Evolutionary conservation across 23 tunicate species (phyloP), one percentile per base, ranked within the genome.

Genomic region (Aplidium turbinatum): DNA sequence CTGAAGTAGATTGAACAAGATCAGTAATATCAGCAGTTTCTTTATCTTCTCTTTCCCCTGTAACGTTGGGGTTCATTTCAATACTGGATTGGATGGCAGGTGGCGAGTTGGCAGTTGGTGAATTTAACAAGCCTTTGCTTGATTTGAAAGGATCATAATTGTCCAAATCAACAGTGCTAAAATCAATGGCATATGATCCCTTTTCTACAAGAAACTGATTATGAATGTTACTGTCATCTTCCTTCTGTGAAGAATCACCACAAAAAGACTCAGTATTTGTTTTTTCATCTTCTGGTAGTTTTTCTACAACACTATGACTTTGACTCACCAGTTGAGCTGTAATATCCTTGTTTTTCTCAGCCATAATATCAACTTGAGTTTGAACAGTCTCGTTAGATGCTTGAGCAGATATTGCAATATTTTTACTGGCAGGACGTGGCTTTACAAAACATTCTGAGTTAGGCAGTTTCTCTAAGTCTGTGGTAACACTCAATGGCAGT

Each of bases 121-220:
- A n/a, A n/a, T 42, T 42, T 42, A 42, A 42, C 50, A 42, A 42
- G 50, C 50, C 16, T 42, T 42, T 42, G 11, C 13, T 42, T 42
- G 50, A 9, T 16, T 42, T 42, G 46, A 42, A 45, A 21, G 75
- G 75, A 19, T 45, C 28, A 42, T 26, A 42, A 21, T 45, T 46
- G 1, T 34, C 35, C 19, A 26, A 56, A 69, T 69, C 56, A 7
- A 69, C 19, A 42, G 42, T 69, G 57, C 30, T 23, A 33, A 69
- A 69, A 35, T 69, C 75, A 26, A 69, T 69, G 1, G 75, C 42
- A 38, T 69, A 69, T 11, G 75, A 29, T 45, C 75, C 75, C 46
- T 46, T 69, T 11, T 42, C 50, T 16, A 9, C 13, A 9, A 9
- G 13, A 9, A 16, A 9, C 11, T 11, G 16, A 16, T 11, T 16